A percentile compares a stretch with the other conserved stretches of the same genome.
phyloP scores from a whole-genome alignment of 2,113 vertebrate species.

The Erythrolamprus reginae region DNA sequence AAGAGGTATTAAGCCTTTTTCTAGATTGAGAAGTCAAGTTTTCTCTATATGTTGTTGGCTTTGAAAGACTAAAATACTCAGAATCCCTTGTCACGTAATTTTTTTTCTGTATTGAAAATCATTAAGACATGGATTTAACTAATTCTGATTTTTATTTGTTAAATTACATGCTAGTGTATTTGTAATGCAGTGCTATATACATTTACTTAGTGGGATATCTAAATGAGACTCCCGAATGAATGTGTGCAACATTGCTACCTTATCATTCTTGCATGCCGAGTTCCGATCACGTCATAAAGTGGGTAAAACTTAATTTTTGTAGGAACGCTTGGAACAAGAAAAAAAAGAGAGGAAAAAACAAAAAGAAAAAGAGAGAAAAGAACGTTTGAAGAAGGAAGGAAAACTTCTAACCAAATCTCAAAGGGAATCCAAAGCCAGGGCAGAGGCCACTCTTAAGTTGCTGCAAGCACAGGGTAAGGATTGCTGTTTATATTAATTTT shows the following conservation, averaged over 20 bases:
- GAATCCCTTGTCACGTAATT: neutral
- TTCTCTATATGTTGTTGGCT: neutral
- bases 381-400: slow-evolving; percentile 95
- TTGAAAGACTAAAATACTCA: neutral
- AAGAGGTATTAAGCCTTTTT: slow-evolving; percentile 75
- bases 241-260: neutral
- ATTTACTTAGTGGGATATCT: neutral
- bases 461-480: slow-evolving; percentile 91
- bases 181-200: too few species aligned
- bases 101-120: neutral
- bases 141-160: neutral
- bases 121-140: neutral
- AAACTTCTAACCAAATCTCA: slow-evolving; percentile 93
- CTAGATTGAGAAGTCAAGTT: neutral
- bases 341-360: slow-evolving; percentile 94
- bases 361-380: slow-evolving; percentile 96
- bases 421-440: slow-evolving; percentile 87
- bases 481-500: neutral
- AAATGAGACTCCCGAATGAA: neutral
- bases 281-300: neutral
- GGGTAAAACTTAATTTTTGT: neutral
- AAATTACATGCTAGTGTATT: neutral
- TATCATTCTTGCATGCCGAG: neutral
- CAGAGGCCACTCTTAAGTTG: slow-evolving; percentile 83
- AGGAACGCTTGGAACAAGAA: slow-evolving; percentile 95